These are phyloP conservation scores for Panurus biarmicus DNA, from an alignment of 2,113 vertebrate genomes.

Conservation along the genomic window DNA sequence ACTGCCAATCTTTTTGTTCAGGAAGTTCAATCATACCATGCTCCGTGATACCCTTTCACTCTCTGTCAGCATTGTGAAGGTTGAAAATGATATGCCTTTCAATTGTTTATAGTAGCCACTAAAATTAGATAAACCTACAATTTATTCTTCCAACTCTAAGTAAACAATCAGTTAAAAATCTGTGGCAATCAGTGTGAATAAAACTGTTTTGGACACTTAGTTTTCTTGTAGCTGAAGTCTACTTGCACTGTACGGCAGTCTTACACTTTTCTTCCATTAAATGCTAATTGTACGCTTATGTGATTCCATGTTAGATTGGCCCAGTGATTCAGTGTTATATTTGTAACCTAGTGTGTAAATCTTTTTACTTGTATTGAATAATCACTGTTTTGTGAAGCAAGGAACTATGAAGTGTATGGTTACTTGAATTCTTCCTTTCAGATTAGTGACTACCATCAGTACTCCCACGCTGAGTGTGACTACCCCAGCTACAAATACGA, in stretches of 20 bases:
- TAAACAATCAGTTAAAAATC: neutral
- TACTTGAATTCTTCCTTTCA: conserved; percentile 35
- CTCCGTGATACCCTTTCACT: neutral
- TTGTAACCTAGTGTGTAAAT: neutral
- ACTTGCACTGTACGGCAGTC: neutral
- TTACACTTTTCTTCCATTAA: neutral
- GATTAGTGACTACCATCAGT: conserved; percentile 19
- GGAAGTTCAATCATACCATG: neutral
- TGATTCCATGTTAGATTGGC: neutral
- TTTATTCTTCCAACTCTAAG: neutral
- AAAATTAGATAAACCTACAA: neutral
- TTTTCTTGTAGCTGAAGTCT: neutral
- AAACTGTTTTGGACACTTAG: neutral
- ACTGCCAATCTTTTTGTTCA: neutral
- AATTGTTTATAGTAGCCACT: neutral
- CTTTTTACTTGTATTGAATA: conserved; percentile 9
- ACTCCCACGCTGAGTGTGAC: conserved; percentile 36
- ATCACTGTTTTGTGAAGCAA: conserved; percentile 9
- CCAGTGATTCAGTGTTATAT: neutral
- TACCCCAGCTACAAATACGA: conserved; percentile 35
- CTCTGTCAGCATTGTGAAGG: neutral
- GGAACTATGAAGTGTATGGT: neutral
- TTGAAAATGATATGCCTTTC: neutral
- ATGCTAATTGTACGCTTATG: neutral
- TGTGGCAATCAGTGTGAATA: neutral